Percentiles rank a stretch among this genome's conserved stretches.
phyloP scores from a whole-genome alignment of 2,797 vertebrate species.

The Lutra lutra region DNA sequence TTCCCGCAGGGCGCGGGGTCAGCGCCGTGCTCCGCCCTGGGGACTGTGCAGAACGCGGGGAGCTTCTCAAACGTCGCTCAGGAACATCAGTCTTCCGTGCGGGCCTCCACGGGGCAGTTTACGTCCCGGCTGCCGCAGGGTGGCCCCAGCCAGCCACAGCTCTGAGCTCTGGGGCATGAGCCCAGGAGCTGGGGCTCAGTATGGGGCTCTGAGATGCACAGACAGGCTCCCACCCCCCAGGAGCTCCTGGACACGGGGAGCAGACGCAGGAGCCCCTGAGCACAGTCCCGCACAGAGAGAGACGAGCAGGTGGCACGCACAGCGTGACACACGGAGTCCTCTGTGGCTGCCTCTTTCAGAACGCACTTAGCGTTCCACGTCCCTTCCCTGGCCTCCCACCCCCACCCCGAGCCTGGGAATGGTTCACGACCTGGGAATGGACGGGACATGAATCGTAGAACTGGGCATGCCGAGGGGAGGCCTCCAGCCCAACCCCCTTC shows the following conservation, averaged over 20 bases:
- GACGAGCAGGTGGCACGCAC: fast-evolving
- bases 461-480: not conserved
- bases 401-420: not conserved
- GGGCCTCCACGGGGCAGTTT: not conserved
- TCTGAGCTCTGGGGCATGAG: not conserved
- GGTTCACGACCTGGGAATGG: fast-evolving
- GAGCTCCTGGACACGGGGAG: not conserved
- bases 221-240: fast-evolving
- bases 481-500: not conserved
- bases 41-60: fast-evolving
- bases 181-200: not conserved
- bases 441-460: fast-evolving
- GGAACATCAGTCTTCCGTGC: not conserved
- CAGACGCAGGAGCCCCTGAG: not conserved
- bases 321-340: too few relatives aligned
- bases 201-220: fast-evolving
- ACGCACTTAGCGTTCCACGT: fast-evolving
- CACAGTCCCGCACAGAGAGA: fast-evolving
- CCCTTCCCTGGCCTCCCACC: not conserved
- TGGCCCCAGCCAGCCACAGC: fast-evolving
- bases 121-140: fast-evolving
- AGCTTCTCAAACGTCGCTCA: not conserved
- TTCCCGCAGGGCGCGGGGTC: not conserved
- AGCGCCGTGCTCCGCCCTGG: not conserved
- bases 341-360: too few relatives aligned